Evolutionary conservation across 2,113 vertebrate genomes (phyloP).

Genomic region (Gnathonemus echidnorhynchus): DNA sequence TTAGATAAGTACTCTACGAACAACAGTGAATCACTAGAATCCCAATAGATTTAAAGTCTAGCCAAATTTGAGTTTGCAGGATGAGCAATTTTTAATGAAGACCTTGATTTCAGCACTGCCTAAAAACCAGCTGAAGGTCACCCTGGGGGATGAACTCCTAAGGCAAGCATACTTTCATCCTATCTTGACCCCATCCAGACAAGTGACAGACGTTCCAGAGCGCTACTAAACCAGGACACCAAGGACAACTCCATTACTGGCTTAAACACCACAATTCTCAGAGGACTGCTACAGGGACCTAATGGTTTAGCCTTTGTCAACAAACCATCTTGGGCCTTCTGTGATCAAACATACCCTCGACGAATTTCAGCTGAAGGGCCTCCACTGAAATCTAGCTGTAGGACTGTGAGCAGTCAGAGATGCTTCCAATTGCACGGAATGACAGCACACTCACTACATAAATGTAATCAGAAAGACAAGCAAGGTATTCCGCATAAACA

Average conservation of each 20-base stretch:
- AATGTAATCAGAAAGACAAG: background rate
- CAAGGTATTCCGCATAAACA: background rate
- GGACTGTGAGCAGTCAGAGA: background rate
- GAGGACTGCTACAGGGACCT: conserved; percentile 24
- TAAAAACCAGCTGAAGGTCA: conserved; percentile 46
- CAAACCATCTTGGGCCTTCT: background rate
- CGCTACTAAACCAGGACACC: conserved; percentile 33
- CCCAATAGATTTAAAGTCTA: conserved; percentile 38
- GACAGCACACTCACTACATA: background rate
- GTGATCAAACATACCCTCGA: conserved; percentile 27
- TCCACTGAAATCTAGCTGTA: background rate
- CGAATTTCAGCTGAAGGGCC: background rate
- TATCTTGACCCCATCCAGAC: conserved; percentile 33
- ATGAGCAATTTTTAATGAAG: conserved; percentile 39
- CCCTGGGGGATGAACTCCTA: conserved; percentile 34
- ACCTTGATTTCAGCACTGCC: conserved; percentile 41
- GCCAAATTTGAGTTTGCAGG: conserved; percentile 46
- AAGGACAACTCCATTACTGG: conserved; percentile 27
- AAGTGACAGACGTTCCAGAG: conserved; percentile 44
- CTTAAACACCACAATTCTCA: conserved; percentile 32
- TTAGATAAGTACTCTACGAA: conserved; percentile 22
- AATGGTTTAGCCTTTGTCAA: conserved; percentile 4
- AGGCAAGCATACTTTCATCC: conserved; percentile 43
- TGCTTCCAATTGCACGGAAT: background rate
- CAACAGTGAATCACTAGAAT: conserved; percentile 35